Conservation (phyloP, 2,888 invertebrate genomes). For the Neria commutata region DNA sequence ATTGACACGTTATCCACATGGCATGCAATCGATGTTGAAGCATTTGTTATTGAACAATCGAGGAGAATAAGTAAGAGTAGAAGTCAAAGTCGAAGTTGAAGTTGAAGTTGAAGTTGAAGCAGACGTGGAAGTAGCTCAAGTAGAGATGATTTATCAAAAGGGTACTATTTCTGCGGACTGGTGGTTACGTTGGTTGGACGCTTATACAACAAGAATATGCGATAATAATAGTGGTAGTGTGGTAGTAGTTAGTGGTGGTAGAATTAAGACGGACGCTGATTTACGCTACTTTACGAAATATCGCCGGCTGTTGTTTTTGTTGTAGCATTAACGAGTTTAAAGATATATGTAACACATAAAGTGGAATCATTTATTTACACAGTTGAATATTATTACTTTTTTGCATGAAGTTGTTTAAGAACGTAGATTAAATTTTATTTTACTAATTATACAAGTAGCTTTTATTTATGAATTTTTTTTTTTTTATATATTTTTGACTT, state of each 20-base stretch:
- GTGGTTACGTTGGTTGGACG: too few species aligned
- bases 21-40: slow-evolving; percentile 52
- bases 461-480: slow-evolving; percentile 2
- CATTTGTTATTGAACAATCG: slow-evolving; percentile 35
- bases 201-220: too few species aligned
- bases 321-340: slow-evolving; percentile 7
- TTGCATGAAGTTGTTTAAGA: too few species aligned
- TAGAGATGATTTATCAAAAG: too few species aligned
- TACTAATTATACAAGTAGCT: not conserved
- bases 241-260: too few species aligned
- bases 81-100: too few species aligned
- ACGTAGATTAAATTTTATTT: not conserved
- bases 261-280: not conserved
- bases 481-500: slow-evolving; percentile 1
- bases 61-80: not conserved
- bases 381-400: too few species aligned
- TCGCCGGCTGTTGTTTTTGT: slow-evolving; percentile 7
- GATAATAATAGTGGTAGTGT: too few species aligned
- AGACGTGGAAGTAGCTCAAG: too few species aligned
- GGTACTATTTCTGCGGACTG: too few species aligned
- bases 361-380: not conserved
- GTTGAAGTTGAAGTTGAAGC: too few species aligned
- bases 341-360: not conserved
- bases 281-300: not conserved
- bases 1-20: slow-evolving; percentile 60